Evolutionary conservation across 2,797 vertebrate species (phyloP).

Genomic region (Siniperca scherzeri): DNA sequence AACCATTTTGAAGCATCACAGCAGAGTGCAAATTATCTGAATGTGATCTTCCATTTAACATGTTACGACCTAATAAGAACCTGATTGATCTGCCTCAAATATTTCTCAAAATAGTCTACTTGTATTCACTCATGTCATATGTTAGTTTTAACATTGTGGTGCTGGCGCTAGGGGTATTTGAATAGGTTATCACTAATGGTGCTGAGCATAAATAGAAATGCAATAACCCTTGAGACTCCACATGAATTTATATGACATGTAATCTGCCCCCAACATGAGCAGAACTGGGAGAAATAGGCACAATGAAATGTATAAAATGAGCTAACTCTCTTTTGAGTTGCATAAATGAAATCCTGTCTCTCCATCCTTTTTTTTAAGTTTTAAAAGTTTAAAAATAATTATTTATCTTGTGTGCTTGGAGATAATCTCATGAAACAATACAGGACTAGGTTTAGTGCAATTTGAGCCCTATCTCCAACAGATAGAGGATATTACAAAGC

Average conservation of each 20-base stretch:
- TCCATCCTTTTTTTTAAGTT: neutral
- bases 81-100: constrained; percentile 28
- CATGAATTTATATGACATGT: constrained; percentile 29
- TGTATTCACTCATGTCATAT: constrained; percentile 4
- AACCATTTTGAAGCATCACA: constrained; percentile 51
- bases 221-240: constrained; percentile 5
- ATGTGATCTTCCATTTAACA: constrained; percentile 44
- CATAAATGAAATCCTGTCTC: constrained; percentile 6
- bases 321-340: constrained; percentile 4
- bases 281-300: constrained; percentile 13
- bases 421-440: constrained; percentile 1
- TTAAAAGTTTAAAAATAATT: no score
- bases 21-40: constrained; percentile 39
- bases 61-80: constrained; percentile 46
- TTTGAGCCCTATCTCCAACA: neutral
- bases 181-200: constrained; percentile 3
- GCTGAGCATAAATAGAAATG: constrained; percentile 31
- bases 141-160: neutral
- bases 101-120: constrained; percentile 11
- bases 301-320: constrained; percentile 17
- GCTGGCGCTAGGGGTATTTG: neutral
- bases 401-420: constrained; percentile 1
- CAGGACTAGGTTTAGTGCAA: neutral
- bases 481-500: neutral
- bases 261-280: constrained; percentile 16